These are phyloP conservation scores for Gopherus evgoodei DNA, from an alignment of 2,113 vertebrate genomes.

Conservation along the genomic window DNA sequence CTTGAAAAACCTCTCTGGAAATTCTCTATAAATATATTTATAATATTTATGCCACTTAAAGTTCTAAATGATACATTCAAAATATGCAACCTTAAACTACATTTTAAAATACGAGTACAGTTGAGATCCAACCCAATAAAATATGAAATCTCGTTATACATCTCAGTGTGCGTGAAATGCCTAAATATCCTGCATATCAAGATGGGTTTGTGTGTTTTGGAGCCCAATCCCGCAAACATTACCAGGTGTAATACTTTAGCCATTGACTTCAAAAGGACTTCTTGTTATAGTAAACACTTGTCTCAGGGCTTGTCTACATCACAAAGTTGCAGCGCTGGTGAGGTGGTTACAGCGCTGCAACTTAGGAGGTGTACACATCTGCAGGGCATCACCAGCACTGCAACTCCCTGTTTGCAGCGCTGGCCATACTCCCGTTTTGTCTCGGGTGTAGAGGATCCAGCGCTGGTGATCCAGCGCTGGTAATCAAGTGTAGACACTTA, in stretches of 20 bases:
- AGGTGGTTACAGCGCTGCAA: too few species aligned
- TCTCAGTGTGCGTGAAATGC: background rate
- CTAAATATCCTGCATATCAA: background rate
- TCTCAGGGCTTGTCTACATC: too few species aligned
- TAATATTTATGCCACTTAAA: background rate
- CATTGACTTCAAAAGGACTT: background rate
- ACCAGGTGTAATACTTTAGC: background rate
- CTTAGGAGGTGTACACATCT: too few species aligned
- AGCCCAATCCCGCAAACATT: background rate
- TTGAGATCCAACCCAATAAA: background rate
- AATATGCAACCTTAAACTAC: background rate
- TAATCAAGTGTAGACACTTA: too few species aligned
- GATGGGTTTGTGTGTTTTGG: background rate
- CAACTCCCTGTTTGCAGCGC: too few species aligned
- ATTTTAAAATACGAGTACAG: background rate
- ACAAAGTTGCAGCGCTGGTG: too few species aligned
- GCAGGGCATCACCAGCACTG: too few species aligned
- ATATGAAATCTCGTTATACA: background rate
- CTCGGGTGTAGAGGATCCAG: too few species aligned
- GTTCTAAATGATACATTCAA: fast-evolving
- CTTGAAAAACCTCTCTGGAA: background rate
- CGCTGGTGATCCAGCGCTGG: too few species aligned
- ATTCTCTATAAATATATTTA: background rate
- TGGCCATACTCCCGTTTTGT: too few species aligned
- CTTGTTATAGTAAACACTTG: background rate